Evolutionary conservation across 2,888 invertebrate genomes (phyloP).

Genomic region (Limenitis arthemis): DNA sequence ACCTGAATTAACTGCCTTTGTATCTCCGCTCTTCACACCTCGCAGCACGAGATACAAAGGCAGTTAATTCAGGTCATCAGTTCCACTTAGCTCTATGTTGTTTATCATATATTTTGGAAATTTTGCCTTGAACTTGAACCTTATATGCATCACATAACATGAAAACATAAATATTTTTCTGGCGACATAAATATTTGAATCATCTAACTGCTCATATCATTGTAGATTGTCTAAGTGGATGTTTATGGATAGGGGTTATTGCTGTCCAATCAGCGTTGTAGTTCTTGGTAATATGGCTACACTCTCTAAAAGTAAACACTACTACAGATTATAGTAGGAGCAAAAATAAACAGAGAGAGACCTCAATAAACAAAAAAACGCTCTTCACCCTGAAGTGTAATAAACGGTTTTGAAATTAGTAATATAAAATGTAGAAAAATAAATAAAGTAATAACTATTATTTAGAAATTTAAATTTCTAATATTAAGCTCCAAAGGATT

Average conservation of each 20-base stretch:
- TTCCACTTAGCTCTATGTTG: conserved; percentile 1
- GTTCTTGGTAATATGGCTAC: neutral
- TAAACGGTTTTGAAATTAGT: neutral
- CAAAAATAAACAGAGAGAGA: neutral
- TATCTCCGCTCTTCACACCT: conserved; percentile 35
- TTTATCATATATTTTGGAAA: no score
- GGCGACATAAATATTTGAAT: neutral
- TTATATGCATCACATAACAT: no score
- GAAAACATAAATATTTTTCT: no score
- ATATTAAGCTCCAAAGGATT: no score
- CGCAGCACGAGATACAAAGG: conserved; percentile 28
- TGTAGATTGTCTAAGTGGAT: neutral
- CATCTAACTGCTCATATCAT: neutral
- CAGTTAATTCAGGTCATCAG: conserved; percentile 25
- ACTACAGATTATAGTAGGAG: no score
- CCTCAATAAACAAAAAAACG: neutral
- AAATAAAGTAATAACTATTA: no score
- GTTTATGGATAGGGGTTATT: neutral
- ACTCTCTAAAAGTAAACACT: neutral
- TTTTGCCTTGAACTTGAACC: no score
- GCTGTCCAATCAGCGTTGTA: neutral
- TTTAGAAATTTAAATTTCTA: no score
- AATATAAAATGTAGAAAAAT: neutral
- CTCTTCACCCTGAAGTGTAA: neutral
- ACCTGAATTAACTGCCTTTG: no score